phyloP scores from a whole-genome alignment of 2,797 vertebrate species.

The Diceros bicornis region DNA sequence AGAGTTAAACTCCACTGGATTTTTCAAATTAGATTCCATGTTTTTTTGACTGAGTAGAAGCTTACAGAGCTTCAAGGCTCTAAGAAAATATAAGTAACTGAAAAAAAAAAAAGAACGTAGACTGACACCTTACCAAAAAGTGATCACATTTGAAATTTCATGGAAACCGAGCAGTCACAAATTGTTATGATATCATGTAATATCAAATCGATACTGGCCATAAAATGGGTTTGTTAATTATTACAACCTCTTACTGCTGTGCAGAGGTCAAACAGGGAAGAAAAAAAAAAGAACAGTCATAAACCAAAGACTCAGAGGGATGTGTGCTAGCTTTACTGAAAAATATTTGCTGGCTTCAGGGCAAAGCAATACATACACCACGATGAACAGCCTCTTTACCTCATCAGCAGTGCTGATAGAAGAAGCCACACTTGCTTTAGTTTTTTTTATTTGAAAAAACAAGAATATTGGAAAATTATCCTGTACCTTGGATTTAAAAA shows the following conservation, averaged over 20 bases:
- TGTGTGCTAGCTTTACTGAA: background rate
- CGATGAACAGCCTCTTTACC: background rate
- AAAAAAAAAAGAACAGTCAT: background rate
- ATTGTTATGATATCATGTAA: slow-evolving; percentile 16
- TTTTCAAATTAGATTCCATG: slow-evolving; percentile 88
- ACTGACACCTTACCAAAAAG: slow-evolving; percentile 81
- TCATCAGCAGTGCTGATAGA: background rate
- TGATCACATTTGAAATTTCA: slow-evolving; percentile 77
- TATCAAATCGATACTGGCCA: background rate
- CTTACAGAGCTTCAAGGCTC: slow-evolving; percentile 80
- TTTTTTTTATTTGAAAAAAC: slow-evolving; percentile 18
- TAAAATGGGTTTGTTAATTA: slow-evolving; percentile 61
- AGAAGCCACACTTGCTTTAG: background rate
- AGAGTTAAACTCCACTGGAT: slow-evolving; percentile 85
- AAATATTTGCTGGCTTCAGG: slow-evolving; percentile 38
- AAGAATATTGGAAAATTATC: background rate
- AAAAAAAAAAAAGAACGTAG: slow-evolving; percentile 81
- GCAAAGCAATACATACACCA: background rate
- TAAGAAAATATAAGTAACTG: slow-evolving; percentile 70
- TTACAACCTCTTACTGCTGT: background rate
- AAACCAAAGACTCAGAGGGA: slow-evolving; percentile 47
- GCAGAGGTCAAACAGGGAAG: slow-evolving; percentile 23
- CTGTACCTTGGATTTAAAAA: slow-evolving; percentile 27
- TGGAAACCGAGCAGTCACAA: slow-evolving; percentile 67
- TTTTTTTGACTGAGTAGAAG: slow-evolving; percentile 86